These are phyloP conservation scores for Grus americana DNA, from an alignment of 2,113 vertebrate species.

Conservation along the genomic window DNA sequence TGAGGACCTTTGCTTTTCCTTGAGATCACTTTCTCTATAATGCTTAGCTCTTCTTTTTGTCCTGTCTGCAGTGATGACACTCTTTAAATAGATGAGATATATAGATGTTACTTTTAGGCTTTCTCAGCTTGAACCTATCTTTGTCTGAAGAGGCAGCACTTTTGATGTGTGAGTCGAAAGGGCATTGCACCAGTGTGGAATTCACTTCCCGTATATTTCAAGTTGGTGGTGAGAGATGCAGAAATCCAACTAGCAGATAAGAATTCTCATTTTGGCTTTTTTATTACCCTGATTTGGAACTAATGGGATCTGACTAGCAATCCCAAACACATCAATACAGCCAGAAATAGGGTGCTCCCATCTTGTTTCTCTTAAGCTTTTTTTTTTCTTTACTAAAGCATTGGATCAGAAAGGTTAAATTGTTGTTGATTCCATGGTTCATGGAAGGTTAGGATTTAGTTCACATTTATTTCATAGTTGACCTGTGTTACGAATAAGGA, in stretches of 20 bases:
- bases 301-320: background rate
- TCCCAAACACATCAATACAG: background rate
- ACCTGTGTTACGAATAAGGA: background rate
- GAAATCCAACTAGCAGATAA: background rate
- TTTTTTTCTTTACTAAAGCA: background rate
- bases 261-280: background rate
- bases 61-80: background rate
- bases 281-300: background rate
- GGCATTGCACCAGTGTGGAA: background rate
- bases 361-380: background rate
- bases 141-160: background rate
- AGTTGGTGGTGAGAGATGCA: background rate
- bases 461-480: background rate
- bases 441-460: background rate
- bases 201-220: background rate
- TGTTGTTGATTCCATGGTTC: background rate
- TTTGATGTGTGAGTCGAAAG: background rate
- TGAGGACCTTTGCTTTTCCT: background rate
- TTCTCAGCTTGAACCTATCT: background rate
- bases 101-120: background rate
- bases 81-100: background rate
- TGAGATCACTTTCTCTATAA: background rate
- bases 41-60: background rate
- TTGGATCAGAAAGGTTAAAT: constrained; percentile 8
- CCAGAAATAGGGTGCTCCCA: background rate